Base-by-base conservation (phyloP, 2,888 invertebrate genomes). In the Nudaria mundana region DNA sequence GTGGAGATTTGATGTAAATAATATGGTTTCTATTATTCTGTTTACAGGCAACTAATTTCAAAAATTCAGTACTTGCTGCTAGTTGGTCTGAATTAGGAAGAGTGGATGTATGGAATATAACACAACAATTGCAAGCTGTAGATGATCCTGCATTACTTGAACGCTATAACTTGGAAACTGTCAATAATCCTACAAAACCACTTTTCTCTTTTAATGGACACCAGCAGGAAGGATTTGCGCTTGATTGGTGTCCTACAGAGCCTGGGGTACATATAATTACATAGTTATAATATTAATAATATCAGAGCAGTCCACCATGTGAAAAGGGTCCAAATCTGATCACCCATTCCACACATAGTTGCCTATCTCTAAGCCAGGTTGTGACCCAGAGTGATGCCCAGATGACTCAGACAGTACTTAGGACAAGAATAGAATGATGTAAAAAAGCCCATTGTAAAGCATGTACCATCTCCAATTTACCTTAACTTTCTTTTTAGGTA, bases 31-130 rank as follows among this genome's bases (percentile, higher is more conserved):
- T n/a, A 24, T n/a, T 18, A 7, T 47, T 48, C 37, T 44, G 18
- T 54, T 72, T 69, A 37, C 79, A 93, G 90, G 86, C 90, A 61
- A 90, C 91, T 40, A 90, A 84, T 58, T 81, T 93, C 45, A 92
- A 92, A 54, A 91, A 92, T 45, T 91, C 91, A 33, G 89, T 92
- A 2, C 77, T 97, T 52, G 97, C 96, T 31, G 99, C 98, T 1
- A 94, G 95, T 29, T 99, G 99, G 99, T 98, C 98, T 58, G 99
- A 99, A 83, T 84, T 95, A 40, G 98, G 98, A 0, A 91, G 94
- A 60, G 98, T 99, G 0, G 94, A 95, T 67, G 91, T 99, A 48
- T 99, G 97, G 96, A 94, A 98, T 76, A 89, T 99, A 63, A 93
- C 93, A 14, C 91, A 92, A 49, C 95, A 97, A 62, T 65, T 99